Conservation (phyloP, 2,797 vertebrate genomes). For the Syngnathus acus region DNA sequence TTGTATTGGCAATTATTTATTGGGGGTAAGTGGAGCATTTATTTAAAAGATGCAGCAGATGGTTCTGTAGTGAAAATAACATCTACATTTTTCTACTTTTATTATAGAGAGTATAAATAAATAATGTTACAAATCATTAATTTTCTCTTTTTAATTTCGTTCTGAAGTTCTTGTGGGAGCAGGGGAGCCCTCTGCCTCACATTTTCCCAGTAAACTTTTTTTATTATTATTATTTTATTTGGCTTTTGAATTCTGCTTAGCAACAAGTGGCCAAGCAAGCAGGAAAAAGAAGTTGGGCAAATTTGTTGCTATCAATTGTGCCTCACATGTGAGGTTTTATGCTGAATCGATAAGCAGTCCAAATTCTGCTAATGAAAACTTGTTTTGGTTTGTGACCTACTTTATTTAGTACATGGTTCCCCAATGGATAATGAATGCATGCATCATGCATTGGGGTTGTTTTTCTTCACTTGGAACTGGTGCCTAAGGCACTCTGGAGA, state of each 20-base stretch:
- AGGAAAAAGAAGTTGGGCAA: neutral
- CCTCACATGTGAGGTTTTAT: neutral
- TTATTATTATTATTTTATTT: too few species aligned
- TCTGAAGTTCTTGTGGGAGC: neutral
- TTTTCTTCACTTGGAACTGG: too few species aligned
- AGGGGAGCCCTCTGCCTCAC: neutral
- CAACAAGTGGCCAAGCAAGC: too few species aligned
- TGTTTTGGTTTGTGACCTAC: too few species aligned
- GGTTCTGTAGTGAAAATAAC: neutral
- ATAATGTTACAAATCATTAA: neutral
- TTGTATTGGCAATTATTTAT: neutral
- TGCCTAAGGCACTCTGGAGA: too few species aligned
- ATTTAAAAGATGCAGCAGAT: conserved; percentile 4
- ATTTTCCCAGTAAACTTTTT: neutral
- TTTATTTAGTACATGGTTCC: too few species aligned
- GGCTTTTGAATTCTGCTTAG: too few species aligned
- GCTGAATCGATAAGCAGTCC: neutral
- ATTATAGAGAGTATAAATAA: neutral
- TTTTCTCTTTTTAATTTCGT: neutral
- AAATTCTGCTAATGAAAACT: neutral
- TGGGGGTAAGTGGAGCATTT: neutral
- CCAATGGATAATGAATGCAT: too few species aligned
- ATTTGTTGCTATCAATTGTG: neutral
- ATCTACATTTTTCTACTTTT: neutral
- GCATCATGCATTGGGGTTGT: too few species aligned